These are phyloP conservation scores for Ethmia dodecea DNA, from an alignment of 2,888 invertebrate species.

Conservation along the genomic window DNA sequence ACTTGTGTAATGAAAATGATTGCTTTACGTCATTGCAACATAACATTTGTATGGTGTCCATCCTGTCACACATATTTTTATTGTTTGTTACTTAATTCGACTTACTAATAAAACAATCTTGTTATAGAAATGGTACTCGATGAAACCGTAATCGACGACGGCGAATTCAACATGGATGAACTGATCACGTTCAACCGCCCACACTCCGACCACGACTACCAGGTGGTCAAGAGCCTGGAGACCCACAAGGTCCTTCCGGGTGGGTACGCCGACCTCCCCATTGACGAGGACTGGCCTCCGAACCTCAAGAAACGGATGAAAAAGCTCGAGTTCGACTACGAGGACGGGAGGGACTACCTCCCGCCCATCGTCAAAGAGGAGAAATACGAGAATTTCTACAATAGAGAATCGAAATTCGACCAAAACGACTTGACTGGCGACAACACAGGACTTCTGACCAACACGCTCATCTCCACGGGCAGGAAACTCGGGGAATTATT, in stretches of 20 bases:
- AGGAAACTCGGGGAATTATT: conserved; percentile 60
- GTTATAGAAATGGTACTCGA: conserved; percentile 57
- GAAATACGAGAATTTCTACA: conserved; percentile 53
- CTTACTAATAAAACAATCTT: neutral
- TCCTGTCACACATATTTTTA: too few species aligned
- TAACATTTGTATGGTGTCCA: too few species aligned
- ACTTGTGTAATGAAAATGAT: too few species aligned
- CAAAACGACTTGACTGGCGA: conserved; percentile 25
- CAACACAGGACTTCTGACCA: conserved; percentile 40
- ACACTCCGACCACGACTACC: conserved; percentile 71
- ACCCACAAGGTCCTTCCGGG: conserved; percentile 39
- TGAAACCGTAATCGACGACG: conserved; percentile 75
- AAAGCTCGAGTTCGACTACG: conserved; percentile 61
- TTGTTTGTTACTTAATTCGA: too few species aligned
- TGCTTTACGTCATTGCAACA: too few species aligned
- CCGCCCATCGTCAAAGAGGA: conserved; percentile 62
- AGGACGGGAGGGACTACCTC: conserved; percentile 56
- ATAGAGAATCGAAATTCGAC: conserved; percentile 40
- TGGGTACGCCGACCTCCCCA: conserved; percentile 76
- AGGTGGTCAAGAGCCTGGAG: conserved; percentile 52
- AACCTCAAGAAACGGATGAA: conserved; percentile 68
- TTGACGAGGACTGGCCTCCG: conserved; percentile 79
- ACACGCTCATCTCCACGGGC: conserved; percentile 52
- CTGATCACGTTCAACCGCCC: conserved; percentile 75
- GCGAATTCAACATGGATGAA: conserved; percentile 79